Conservation (phyloP, 2,888 invertebrate genomes). For the Zhengitettix transpicula region DNA sequence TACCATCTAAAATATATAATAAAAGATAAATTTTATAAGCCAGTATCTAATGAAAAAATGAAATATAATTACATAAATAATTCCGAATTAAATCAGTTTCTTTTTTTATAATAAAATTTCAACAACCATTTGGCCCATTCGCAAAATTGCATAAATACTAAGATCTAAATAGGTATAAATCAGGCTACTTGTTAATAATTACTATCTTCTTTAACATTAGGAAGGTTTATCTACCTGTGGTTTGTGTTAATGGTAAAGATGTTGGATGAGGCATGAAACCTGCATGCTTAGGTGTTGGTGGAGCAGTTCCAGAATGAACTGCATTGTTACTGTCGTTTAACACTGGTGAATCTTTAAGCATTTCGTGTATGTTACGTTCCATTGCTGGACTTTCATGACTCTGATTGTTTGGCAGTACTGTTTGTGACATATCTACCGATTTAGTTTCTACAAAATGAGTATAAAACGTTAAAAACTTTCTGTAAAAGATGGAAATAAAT, state of each 20-base stretch:
- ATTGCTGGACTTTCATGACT: constrained; percentile 8
- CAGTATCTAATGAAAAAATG: too few relatives aligned
- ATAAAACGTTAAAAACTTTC: not conserved
- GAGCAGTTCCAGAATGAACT: constrained; percentile 57
- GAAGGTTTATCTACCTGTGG: constrained; percentile 26
- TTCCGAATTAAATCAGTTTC: too few relatives aligned
- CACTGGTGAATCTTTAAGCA: constrained; percentile 68
- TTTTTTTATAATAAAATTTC: too few relatives aligned
- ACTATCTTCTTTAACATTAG: too few relatives aligned
- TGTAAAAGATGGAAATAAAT: too few relatives aligned
- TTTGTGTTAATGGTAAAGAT: constrained; percentile 50
- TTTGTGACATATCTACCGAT: constrained; percentile 10
- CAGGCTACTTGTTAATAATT: too few relatives aligned
- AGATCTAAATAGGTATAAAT: too few relatives aligned
- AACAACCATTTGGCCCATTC: too few relatives aligned
- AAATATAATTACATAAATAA: too few relatives aligned
- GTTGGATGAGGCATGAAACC: constrained; percentile 29
- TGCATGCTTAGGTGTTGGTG: constrained; percentile 21
- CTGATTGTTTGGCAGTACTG: constrained; percentile 6
- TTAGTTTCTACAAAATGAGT: not conserved
- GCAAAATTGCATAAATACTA: too few relatives aligned
- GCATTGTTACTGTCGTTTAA: constrained; percentile 59
- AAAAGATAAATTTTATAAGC: too few relatives aligned
- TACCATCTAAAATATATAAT: too few relatives aligned
- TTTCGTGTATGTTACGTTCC: constrained; percentile 66